Conservation (phyloP, 2,888 invertebrate species). For the Adineta ricciae region DNA sequence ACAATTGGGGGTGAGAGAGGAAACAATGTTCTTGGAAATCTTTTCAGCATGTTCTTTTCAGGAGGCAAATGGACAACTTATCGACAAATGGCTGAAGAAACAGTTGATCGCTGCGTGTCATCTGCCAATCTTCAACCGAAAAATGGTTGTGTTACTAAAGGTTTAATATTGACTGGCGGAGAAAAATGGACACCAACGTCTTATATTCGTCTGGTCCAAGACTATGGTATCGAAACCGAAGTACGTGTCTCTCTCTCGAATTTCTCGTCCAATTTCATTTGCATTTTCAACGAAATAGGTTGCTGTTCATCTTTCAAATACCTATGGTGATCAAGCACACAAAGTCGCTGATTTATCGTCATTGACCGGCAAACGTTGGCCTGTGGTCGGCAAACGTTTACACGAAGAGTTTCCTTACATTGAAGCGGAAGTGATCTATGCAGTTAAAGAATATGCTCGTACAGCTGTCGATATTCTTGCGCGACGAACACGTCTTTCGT, state of each 20-base stretch:
- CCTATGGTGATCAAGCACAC: constrained; percentile 72
- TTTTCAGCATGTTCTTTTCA: constrained; percentile 36
- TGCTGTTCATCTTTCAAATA: constrained; percentile 83
- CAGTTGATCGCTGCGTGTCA: constrained; percentile 78
- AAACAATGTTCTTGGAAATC: background rate
- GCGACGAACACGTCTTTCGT: constrained; percentile 79
- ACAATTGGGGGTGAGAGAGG: constrained; percentile 70
- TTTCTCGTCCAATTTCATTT: background rate
- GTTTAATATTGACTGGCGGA: constrained; percentile 86
- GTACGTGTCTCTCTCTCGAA: constrained; percentile 51
- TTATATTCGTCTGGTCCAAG: constrained; percentile 94
- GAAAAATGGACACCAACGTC: constrained; percentile 93
- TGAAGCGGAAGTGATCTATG: constrained; percentile 88
- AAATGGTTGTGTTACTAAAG: constrained; percentile 64
- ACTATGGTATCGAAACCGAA: constrained; percentile 93
- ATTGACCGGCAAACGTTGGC: constrained; percentile 90
- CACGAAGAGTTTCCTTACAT: constrained; percentile 98
- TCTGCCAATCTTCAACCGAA: constrained; percentile 51
- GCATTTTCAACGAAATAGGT: constrained; percentile 53
- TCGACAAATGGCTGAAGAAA: constrained; percentile 89
- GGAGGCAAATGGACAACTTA: constrained; percentile 99
- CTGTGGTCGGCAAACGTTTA: constrained; percentile 85
- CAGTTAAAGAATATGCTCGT: constrained; percentile 87
- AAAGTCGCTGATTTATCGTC: constrained; percentile 90
- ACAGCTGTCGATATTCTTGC: constrained; percentile 93